These are phyloP conservation scores for Pteronura brasiliensis DNA, from an alignment of 2,113 vertebrate species.

Conservation along the genomic window DNA sequence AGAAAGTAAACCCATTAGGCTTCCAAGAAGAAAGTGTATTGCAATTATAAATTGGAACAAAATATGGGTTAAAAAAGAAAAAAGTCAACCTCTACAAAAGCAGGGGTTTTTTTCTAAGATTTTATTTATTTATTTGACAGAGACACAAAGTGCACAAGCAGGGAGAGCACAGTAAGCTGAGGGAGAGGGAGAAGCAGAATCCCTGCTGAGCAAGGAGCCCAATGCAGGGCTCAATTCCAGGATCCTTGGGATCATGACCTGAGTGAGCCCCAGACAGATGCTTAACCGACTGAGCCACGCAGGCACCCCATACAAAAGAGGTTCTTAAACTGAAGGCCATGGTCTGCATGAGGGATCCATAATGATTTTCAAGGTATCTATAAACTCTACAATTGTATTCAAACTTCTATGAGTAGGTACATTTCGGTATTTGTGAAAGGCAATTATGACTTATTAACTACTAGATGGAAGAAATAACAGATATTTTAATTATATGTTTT, in stretches of 20 bases:
- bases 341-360: not conserved
- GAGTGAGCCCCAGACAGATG: too few species aligned
- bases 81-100: conserved; percentile 2
- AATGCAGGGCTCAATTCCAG: too few species aligned
- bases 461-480: not conserved
- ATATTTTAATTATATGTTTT: conserved; percentile 33
- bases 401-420: not conserved
- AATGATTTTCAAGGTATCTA: not conserved
- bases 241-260: too few species aligned
- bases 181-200: too few species aligned
- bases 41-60: not conserved
- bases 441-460: not conserved
- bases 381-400: not conserved
- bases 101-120: not conserved
- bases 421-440: not conserved
- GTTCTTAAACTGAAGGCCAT: not conserved
- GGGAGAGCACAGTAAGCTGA: too few species aligned
- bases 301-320: too few species aligned
- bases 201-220: too few species aligned
- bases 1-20: conserved; percentile 3
- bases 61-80: not conserved
- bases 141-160: too few species aligned
- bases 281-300: too few species aligned
- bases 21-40: conserved; percentile 22
- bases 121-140: not conserved